Conservation (phyloP, 2,888 invertebrate species). For the Cephalotes varians region DNA sequence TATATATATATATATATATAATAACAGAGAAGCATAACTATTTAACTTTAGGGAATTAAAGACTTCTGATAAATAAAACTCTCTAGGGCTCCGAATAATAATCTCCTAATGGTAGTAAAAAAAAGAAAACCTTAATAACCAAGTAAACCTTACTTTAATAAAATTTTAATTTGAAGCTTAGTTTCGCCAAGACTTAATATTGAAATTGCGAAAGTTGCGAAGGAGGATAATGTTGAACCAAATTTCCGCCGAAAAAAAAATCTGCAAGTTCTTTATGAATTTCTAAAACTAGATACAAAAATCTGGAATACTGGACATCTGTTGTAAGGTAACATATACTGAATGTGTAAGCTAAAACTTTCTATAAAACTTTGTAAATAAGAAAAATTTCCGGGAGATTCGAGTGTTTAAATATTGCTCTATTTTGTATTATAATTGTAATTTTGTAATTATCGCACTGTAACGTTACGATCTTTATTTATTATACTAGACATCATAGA, state of each 20-base stretch:
- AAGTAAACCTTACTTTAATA: constrained; percentile 40
- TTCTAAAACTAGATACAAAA: constrained; percentile 14
- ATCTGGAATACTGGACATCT: background rate
- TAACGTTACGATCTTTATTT: background rate
- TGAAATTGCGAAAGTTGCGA: constrained; percentile 21
- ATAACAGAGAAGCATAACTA: constrained; percentile 22
- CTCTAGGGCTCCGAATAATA: constrained; percentile 26
- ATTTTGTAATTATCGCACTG: background rate
- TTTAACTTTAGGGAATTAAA: constrained; percentile 35
- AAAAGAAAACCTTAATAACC: constrained; percentile 14
- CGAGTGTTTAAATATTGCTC: background rate
- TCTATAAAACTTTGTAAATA: background rate
- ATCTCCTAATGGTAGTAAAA: constrained; percentile 23
- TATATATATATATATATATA: too few relatives aligned
- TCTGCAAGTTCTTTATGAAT: background rate
- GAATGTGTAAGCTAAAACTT: background rate
- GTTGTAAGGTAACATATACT: background rate
- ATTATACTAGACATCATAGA: too few relatives aligned
- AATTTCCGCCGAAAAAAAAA: constrained; percentile 18
- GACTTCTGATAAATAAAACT: constrained; percentile 7
- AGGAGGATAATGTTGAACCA: constrained; percentile 14
- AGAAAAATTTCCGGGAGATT: background rate
- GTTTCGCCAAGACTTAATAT: constrained; percentile 35
- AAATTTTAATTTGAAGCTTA: constrained; percentile 42
- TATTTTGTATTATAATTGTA: too few relatives aligned